Evolutionary conservation across 1,140 invertebrate species (phyloP).

Genomic region (Drosophila ambigua): DNA sequence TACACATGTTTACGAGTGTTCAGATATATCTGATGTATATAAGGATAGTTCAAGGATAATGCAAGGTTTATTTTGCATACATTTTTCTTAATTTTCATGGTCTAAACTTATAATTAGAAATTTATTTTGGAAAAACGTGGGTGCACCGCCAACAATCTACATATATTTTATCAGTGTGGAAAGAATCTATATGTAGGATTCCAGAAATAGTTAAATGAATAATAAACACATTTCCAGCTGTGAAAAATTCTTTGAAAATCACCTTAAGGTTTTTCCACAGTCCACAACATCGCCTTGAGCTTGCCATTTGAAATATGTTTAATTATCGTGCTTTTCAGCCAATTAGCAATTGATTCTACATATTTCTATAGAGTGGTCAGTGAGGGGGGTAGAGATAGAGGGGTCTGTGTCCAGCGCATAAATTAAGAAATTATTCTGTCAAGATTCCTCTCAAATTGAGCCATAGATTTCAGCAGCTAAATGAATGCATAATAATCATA

Average conservation of each 20-base stretch:
- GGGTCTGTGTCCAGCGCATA: constrained; percentile 46
- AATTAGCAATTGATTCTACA: constrained; percentile 57
- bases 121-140: constrained; percentile 41
- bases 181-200: too few relatives aligned
- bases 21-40: constrained; percentile 22
- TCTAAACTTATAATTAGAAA: constrained; percentile 25
- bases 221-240: constrained; percentile 1
- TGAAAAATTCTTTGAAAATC: too few relatives aligned
- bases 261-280: too few relatives aligned
- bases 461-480: constrained; percentile 34
- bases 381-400: background rate
- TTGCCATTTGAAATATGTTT: constrained; percentile 34
- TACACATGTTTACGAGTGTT: constrained; percentile 48
- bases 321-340: constrained; percentile 28
- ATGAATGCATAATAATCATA: constrained; percentile 57
- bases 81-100: constrained; percentile 27
- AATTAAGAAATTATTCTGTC: constrained; percentile 79
- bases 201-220: background rate
- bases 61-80: constrained; percentile 1
- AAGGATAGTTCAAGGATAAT: constrained; percentile 71
- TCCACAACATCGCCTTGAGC: too few relatives aligned
- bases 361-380: constrained; percentile 7
- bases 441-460: constrained; percentile 59
- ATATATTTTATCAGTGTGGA: constrained; percentile 3
- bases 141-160: background rate